These are phyloP conservation scores for Torymus aiolomorphi DNA, from an alignment of 2,888 invertebrate genomes.

Conservation along the genomic window DNA sequence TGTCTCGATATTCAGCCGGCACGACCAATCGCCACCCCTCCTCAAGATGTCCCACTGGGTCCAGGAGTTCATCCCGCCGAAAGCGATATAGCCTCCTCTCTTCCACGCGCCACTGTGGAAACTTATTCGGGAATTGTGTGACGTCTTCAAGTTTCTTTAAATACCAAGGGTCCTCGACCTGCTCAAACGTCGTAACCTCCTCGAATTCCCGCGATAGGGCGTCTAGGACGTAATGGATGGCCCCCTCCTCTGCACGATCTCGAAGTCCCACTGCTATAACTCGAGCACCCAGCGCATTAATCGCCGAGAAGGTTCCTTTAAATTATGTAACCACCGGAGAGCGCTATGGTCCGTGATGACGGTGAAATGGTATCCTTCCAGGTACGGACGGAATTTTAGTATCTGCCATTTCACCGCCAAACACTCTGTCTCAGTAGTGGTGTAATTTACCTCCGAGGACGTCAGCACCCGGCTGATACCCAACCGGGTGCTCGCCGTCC, in stretches of 20 bases:
- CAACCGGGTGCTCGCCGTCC: too few relatives aligned
- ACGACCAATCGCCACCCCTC: background rate
- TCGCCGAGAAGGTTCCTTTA: background rate
- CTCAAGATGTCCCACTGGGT: background rate
- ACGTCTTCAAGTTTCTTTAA: too few relatives aligned
- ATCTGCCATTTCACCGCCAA: too few relatives aligned
- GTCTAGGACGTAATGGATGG: background rate
- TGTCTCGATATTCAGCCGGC: background rate
- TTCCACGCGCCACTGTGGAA: background rate
- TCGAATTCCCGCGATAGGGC: background rate
- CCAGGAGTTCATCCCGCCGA: background rate
- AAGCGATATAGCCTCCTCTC: background rate
- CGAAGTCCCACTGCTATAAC: background rate
- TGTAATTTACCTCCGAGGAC: too few relatives aligned
- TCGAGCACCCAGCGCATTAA: background rate
- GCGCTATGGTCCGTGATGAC: too few relatives aligned
- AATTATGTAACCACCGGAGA: too few relatives aligned
- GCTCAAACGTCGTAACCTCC: too few relatives aligned
- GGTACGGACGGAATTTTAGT: too few relatives aligned
- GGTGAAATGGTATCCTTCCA: too few relatives aligned
- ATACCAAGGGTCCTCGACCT: background rate
- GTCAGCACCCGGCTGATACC: too few relatives aligned
- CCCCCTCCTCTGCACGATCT: too few relatives aligned
- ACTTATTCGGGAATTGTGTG: background rate
- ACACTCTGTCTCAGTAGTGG: too few relatives aligned